Evolutionary conservation across 2,113 vertebrate genomes (phyloP).

Genomic region (Morone saxatilis): DNA sequence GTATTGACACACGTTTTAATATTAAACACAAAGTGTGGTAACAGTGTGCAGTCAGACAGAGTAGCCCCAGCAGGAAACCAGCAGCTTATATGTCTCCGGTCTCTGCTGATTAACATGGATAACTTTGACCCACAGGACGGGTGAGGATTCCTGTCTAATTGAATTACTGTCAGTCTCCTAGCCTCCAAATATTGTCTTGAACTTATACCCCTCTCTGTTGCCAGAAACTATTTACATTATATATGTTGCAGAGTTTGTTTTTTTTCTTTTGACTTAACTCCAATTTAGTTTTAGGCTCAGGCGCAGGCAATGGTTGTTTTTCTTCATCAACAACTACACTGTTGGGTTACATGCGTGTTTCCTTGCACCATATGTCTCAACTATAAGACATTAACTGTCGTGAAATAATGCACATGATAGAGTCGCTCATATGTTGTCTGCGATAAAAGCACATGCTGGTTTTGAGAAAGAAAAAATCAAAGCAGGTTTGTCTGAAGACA

Average conservation of each 20-base stretch:
- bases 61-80: constrained; percentile 80
- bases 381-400: constrained; percentile 10
- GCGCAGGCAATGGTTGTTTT: constrained; percentile 15
- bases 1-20: constrained; percentile 28
- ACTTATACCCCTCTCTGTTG: constrained; percentile 84
- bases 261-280: constrained; percentile 28
- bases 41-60: constrained; percentile 66
- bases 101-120: constrained; percentile 81
- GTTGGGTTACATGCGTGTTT: background rate
- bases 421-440: constrained; percentile 4
- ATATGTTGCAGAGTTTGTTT: constrained; percentile 33
- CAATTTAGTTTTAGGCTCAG: constrained; percentile 29
- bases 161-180: constrained; percentile 88
- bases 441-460: constrained; percentile 12
- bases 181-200: constrained; percentile 89
- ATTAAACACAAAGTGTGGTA: constrained; percentile 47
- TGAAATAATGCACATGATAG: constrained; percentile 3
- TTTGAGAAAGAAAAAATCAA: constrained; percentile 12
- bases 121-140: constrained; percentile 87
- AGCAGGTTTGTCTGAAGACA: constrained; percentile 14
- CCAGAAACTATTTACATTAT: constrained; percentile 76
- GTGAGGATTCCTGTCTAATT: constrained; percentile 89
- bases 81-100: constrained; percentile 82
- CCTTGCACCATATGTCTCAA: background rate
- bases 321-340: background rate